A percentile compares a stretch with the other conserved stretches of the same genome.
Evolutionary conservation across 2,113 vertebrate genomes (phyloP).

Genomic region (Ceyx melanurus): DNA sequence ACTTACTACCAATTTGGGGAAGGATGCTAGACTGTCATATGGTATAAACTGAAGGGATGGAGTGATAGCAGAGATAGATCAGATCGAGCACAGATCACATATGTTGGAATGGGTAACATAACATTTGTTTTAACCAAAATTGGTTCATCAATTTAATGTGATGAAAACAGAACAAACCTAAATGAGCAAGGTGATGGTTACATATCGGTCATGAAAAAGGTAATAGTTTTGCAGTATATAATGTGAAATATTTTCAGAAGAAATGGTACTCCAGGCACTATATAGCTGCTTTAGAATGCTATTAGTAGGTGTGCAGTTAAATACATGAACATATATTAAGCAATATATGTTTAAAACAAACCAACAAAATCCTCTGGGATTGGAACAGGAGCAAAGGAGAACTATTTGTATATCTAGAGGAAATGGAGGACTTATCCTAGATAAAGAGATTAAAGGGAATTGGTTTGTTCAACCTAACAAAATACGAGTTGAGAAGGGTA

Average conservation of each 20-base stretch:
- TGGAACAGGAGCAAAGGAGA: neutral
- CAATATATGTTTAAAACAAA: neutral
- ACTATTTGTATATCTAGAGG: neutral
- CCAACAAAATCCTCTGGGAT: neutral
- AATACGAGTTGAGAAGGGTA: slow-evolving; percentile 10
- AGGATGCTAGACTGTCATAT: neutral
- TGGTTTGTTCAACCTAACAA: slow-evolving; percentile 3
- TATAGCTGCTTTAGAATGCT: neutral
- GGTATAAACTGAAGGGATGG: neutral
- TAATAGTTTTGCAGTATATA: neutral
- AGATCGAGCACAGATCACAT: neutral
- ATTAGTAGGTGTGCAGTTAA: neutral
- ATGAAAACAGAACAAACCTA: neutral
- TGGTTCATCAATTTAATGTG: neutral
- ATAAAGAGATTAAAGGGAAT: slow-evolving; percentile 51
- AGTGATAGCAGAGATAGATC: neutral
- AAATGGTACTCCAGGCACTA: neutral
- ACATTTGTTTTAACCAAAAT: neutral
- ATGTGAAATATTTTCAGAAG: neutral
- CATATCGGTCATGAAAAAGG: neutral
- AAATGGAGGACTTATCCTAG: neutral
- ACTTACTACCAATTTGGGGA: neutral
- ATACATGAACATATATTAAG: neutral
- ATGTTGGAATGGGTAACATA: neutral
- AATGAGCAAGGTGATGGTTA: neutral